Conservation (phyloP, 2,888 invertebrate genomes). For the Stenotaenia linearis region DNA sequence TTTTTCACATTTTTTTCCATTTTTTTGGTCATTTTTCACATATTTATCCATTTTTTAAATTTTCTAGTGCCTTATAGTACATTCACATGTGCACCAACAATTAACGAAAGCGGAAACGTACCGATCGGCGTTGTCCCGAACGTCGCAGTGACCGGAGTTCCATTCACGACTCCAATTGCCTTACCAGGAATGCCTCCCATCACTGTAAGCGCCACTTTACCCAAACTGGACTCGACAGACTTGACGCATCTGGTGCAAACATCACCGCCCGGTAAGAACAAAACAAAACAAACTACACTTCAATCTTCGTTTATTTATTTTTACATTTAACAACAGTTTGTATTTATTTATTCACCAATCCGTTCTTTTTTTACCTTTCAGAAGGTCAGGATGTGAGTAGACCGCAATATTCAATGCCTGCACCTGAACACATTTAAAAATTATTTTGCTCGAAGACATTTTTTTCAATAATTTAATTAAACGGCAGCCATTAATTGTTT, state of each 20-base stretch:
- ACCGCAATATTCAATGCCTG: not conserved
- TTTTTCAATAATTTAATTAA: not conserved
- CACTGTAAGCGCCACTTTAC: slow-evolving; percentile 66
- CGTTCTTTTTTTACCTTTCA: not conserved
- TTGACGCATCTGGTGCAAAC: not conserved
- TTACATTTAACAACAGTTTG: not conserved
- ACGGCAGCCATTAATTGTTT: not conserved
- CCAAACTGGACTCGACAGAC: slow-evolving; percentile 43
- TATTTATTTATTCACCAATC: not conserved
- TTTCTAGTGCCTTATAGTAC: not conserved
- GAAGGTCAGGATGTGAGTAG: not conserved
- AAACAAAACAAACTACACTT: not conserved
- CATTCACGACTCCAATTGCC: slow-evolving; percentile 40
- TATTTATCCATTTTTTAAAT: no score
- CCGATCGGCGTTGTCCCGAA: slow-evolving; percentile 27
- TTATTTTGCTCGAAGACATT: not conserved
- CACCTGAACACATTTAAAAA: not conserved
- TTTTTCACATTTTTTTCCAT: not conserved
- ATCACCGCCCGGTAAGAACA: not conserved
- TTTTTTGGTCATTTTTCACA: not conserved
- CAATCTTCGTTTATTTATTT: not conserved
- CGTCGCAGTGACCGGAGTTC: slow-evolving; percentile 38
- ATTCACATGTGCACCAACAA: not conserved
- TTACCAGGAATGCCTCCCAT: slow-evolving; percentile 71
- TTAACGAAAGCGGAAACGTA: not conserved